Evolutionary conservation across 2,113 vertebrate species (phyloP).

Genomic region (Hipposideros armiger): DNA sequence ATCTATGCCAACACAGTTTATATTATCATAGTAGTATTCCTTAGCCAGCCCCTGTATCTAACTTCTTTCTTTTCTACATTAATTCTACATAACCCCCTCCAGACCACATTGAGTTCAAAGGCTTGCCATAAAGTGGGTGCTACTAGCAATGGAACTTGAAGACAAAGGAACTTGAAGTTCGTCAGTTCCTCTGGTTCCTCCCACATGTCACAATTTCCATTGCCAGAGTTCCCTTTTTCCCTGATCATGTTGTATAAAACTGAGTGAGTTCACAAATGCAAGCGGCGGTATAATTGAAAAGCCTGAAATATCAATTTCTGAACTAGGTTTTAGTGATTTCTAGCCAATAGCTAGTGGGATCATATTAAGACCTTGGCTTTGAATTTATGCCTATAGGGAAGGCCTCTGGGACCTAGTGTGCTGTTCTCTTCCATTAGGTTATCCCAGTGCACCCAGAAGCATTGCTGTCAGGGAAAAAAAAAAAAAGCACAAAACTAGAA

Average conservation of each 20-base stretch:
- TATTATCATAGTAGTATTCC: not conserved
- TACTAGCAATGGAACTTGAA: not conserved
- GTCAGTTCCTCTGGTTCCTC: not conserved
- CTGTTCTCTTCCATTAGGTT: not conserved
- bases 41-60: not conserved
- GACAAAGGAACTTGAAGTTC: not conserved
- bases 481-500: not conserved
- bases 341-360: not conserved
- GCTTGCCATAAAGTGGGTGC: not conserved
- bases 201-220: not conserved
- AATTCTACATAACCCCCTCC: not conserved
- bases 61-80: not conserved
- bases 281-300: not conserved
- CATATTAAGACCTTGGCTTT: not conserved
- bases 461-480: not conserved
- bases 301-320: not conserved
- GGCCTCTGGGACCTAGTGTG: not conserved
- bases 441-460: not conserved
- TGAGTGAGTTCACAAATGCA: not conserved
- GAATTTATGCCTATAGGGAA: not conserved
- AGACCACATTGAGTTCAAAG: not conserved
- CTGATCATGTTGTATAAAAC: not conserved
- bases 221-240: not conserved
- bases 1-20: not conserved
- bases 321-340: not conserved